phyloP scores from a whole-genome alignment of 1,140 invertebrate genomes.

The Dreissena rostriformis region DNA sequence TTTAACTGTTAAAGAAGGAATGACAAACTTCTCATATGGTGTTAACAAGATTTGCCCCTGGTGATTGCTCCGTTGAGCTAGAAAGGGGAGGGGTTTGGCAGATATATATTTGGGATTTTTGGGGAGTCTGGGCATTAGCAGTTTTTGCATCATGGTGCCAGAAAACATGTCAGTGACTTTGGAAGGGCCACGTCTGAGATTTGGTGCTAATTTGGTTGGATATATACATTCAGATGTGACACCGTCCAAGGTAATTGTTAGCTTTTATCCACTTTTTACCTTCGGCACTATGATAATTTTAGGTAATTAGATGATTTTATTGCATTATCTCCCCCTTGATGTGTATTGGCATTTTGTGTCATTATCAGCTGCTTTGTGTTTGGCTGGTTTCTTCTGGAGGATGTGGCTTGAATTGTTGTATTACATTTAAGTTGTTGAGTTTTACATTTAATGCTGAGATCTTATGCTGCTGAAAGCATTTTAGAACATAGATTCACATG shows the following conservation, averaged over 20 bases:
- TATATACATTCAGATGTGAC: not conserved
- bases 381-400: not conserved
- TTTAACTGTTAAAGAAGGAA: slow-evolving; percentile 33
- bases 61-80: slow-evolving; percentile 33
- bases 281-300: no score
- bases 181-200: not conserved
- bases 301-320: no score
- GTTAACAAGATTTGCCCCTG: slow-evolving; percentile 35
- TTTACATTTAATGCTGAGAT: no score
- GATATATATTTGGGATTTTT: slow-evolving; percentile 3
- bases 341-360: not conserved
- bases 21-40: slow-evolving; percentile 51
- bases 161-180: not conserved
- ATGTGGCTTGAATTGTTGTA: no score
- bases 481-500: no score
- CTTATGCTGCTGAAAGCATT: no score
- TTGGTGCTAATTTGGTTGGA: not conserved
- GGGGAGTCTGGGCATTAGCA: not conserved
- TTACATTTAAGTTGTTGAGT: no score
- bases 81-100: slow-evolving; percentile 12
- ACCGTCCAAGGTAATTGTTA: not conserved
- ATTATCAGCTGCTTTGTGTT: not conserved
- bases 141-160: slow-evolving; percentile 7
- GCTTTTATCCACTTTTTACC: not conserved
- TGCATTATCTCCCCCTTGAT: not conserved